These are phyloP conservation scores for Ischnus inquisitorius DNA, from an alignment of 2,888 invertebrate species.

Conservation along the genomic window DNA sequence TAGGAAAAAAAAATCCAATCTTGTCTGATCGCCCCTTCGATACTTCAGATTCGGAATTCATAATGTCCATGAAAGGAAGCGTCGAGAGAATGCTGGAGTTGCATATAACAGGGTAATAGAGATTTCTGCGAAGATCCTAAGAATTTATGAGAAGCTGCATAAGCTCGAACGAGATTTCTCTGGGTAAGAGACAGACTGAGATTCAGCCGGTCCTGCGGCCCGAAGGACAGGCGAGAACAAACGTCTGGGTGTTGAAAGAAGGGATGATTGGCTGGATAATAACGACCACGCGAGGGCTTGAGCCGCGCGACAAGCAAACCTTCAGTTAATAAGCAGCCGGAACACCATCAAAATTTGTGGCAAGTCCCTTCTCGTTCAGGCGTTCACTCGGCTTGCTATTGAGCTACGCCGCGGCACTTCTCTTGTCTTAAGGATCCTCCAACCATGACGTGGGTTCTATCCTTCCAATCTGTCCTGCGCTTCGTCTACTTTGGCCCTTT, in stretches of 20 bases:
- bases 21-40: background rate
- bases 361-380: conserved; percentile 56
- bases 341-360: conserved; percentile 80
- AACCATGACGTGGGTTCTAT: conserved; percentile 18
- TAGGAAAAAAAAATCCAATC: background rate
- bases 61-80: background rate
- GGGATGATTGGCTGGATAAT: conserved; percentile 7
- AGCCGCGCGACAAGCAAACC: conserved; percentile 17
- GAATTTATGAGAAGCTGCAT: background rate
- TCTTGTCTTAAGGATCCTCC: conserved; percentile 13
- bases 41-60: too few relatives aligned
- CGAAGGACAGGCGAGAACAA: background rate
- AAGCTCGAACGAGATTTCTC: background rate
- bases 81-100: background rate
- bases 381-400: conserved; percentile 11
- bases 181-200: background rate
- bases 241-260: background rate
- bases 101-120: background rate
- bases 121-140: background rate
- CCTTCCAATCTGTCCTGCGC: conserved; percentile 9
- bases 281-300: background rate
- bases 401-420: conserved; percentile 38
- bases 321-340: conserved; percentile 79
- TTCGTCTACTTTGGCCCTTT: conserved; percentile 41
- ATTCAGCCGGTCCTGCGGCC: background rate